A percentile compares a stretch with the other conserved stretches of the same genome.
phyloP scores from a whole-genome alignment of 2,113 vertebrate genomes.

The Nipponia nippon region DNA sequence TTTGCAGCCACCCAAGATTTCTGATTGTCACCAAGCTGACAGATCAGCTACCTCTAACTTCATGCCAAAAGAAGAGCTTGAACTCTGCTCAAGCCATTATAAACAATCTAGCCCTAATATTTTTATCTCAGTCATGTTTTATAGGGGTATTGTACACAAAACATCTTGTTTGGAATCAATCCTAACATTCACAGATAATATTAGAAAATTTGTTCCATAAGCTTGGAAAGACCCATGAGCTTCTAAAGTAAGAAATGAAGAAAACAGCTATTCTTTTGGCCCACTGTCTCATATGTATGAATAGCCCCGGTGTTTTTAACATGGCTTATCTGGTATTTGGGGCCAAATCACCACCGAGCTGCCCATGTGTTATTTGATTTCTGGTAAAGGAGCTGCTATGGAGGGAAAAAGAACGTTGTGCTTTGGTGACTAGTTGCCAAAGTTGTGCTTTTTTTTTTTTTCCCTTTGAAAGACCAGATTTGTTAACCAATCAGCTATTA shows the following conservation, averaged over 20 bases:
- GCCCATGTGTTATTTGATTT: background rate
- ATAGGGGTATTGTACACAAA: background rate
- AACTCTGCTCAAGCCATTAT: background rate
- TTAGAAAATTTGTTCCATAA: background rate
- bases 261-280: background rate
- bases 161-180: background rate
- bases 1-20: background rate
- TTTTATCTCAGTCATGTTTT: background rate
- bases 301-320: background rate
- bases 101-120: background rate
- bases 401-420: background rate
- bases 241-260: background rate
- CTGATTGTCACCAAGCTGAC: background rate
- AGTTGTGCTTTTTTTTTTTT: background rate
- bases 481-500: background rate
- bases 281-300: background rate
- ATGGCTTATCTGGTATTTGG: background rate
- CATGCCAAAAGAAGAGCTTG: background rate
- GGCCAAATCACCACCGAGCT: background rate
- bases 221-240: background rate
- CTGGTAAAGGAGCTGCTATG: background rate
- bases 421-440: background rate
- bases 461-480: background rate
- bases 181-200: background rate
- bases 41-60: background rate